Percentiles rank a stretch among this genome's conserved stretches.
Evolutionary conservation across 2,888 invertebrate genomes (phyloP).

Genomic region (Furcula furcula): DNA sequence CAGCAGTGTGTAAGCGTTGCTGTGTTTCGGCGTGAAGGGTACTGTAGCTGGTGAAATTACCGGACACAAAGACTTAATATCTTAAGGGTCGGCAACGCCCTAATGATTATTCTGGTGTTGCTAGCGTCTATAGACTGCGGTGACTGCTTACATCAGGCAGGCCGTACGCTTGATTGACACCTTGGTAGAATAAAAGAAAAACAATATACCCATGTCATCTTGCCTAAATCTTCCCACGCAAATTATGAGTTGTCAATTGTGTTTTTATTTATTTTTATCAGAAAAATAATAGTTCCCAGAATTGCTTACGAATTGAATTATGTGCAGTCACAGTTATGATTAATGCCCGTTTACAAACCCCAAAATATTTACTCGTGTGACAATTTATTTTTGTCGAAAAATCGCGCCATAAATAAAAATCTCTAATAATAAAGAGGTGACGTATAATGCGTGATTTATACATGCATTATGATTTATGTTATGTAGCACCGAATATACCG

Average conservation of each 20-base stretch:
- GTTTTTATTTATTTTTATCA: no score
- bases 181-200: no score
- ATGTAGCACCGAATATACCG: constrained; percentile 73
- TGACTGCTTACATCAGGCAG: no score
- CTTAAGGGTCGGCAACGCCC: no score
- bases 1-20: no score
- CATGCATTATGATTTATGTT: constrained; percentile 62
- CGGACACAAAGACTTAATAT: no score
- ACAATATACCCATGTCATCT: no score
- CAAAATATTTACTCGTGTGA: constrained; percentile 22
- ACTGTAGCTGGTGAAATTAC: no score
- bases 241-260: not conserved
- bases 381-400: constrained; percentile 42
- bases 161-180: no score
- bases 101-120: no score
- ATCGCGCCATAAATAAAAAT: constrained; percentile 49
- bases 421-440: constrained; percentile 58
- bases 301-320: not conserved
- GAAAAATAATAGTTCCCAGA: not conserved
- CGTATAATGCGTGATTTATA: constrained; percentile 57
- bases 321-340: constrained; percentile 2
- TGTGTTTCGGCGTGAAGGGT: no score
- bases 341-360: constrained; percentile 20
- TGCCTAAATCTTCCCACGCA: not conserved
- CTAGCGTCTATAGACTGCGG: no score